Percentiles rank a stretch among this genome's conserved stretches.
Conservation (phyloP, 2,888 invertebrate genomes). For the Nomada goodeniana region DNA sequence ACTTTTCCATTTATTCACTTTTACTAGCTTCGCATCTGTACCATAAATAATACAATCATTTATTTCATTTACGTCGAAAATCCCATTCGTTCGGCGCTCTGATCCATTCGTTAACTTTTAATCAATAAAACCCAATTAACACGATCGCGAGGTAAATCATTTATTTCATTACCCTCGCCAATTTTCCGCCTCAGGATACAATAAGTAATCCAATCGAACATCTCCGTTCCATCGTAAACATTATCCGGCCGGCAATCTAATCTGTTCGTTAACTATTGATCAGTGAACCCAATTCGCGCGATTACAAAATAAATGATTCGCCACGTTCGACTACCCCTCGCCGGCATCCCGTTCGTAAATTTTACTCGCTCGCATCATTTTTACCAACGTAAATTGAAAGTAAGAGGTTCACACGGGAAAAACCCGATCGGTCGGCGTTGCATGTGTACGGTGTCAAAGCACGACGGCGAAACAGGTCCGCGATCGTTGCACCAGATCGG, state of each 20-base stretch:
- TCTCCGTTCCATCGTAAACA: background rate
- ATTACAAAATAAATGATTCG: background rate
- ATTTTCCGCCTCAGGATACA: background rate
- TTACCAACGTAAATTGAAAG: background rate
- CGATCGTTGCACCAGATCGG: constrained; percentile 16
- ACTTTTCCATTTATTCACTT: no score
- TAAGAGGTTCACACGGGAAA: background rate
- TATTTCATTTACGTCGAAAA: background rate
- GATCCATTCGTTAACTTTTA: background rate
- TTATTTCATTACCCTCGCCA: background rate
- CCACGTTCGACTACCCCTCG: background rate
- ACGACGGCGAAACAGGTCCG: background rate
- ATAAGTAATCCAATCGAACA: background rate
- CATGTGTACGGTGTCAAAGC: background rate
- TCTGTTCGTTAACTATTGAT: background rate
- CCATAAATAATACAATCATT: background rate
- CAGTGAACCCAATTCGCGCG: background rate
- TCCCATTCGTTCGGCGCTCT: background rate
- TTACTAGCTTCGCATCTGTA: no score
- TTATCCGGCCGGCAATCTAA: background rate
- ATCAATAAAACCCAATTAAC: background rate
- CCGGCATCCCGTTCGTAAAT: background rate
- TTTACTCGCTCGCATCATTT: background rate
- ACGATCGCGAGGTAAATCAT: background rate
- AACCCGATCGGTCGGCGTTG: no score